Evolutionary conservation across 1,140 invertebrate genomes (phyloP).

Genomic region (roundworm (Caenorhabditis elegans)): DNA sequence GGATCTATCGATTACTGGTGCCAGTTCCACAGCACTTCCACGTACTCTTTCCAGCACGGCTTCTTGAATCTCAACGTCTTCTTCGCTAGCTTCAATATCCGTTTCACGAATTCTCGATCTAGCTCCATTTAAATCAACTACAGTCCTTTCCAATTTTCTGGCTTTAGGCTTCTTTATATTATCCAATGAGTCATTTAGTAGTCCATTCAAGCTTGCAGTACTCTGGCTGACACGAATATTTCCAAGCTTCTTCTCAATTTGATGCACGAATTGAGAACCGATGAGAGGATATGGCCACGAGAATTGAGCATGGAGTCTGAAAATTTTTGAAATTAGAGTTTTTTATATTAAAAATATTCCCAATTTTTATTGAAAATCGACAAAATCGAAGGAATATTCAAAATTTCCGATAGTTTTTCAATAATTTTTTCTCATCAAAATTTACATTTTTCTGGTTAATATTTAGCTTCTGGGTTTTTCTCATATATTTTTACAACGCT

Average conservation of each 20-base stretch:
- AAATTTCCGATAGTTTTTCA: no score
- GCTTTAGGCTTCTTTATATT: not conserved
- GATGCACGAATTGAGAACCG: slow-evolving; percentile 40
- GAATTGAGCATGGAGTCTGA: slow-evolving; percentile 50
- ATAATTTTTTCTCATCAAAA: no score
- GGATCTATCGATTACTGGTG: not conserved
- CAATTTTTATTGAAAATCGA: no score
- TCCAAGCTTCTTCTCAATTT: slow-evolving; percentile 39
- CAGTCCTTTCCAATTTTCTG: not conserved
- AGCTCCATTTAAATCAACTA: not conserved
- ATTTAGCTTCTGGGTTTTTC: no score
- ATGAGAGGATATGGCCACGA: slow-evolving; percentile 62
- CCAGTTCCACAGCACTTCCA: not conserved
- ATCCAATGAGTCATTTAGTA: not conserved
- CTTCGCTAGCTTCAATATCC: not conserved
- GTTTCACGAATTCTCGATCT: not conserved
- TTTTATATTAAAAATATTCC: no score
- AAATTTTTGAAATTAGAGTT: not conserved
- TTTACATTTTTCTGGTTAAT: no score
- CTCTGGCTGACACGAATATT: slow-evolving; percentile 27
- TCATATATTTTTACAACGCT: no score
- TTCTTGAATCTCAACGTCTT: not conserved
- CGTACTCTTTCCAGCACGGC: slow-evolving; percentile 15
- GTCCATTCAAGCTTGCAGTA: slow-evolving; percentile 26
- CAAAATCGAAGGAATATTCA: no score